Evolutionary conservation across 2,113 vertebrate genomes (phyloP).

Genomic region (Thermophis baileyi): DNA sequence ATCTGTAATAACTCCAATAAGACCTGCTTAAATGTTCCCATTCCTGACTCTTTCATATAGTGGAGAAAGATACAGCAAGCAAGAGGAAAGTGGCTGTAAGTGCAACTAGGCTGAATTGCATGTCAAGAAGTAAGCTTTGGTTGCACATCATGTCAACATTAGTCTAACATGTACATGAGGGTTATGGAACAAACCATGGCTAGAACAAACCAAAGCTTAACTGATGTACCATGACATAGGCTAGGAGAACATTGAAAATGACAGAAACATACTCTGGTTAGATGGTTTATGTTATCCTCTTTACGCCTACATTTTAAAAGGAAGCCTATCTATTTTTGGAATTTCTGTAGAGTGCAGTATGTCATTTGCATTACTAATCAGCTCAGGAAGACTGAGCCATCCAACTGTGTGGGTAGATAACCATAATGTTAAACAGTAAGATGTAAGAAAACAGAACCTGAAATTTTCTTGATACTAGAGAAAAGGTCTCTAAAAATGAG

Average conservation of each 20-base stretch:
- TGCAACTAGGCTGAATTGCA: not conserved
- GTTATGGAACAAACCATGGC: not conserved
- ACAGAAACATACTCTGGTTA: not conserved
- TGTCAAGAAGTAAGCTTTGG: not conserved
- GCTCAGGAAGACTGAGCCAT: not conserved
- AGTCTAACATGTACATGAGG: not conserved
- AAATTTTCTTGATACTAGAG: conserved; percentile 32
- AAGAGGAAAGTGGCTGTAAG: not conserved
- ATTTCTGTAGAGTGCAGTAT: not conserved
- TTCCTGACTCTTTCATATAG: not conserved
- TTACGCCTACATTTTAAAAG: not conserved
- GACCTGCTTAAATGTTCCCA: not conserved
- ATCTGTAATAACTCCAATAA: not conserved
- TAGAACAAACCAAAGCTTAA: not conserved
- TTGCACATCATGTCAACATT: not conserved
- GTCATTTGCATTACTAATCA: not conserved
- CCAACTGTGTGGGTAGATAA: not conserved
- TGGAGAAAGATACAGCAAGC: not conserved
- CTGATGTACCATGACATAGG: not conserved
- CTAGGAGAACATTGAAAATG: not conserved
- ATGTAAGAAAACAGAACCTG: not conserved
- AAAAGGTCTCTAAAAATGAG: conserved; percentile 24
- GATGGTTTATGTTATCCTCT: not conserved
- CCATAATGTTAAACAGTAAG: not conserved
- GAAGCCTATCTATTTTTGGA: conserved; percentile 1